Evolutionary conservation across 2,113 vertebrate genomes (phyloP).

Genomic region (Hemicordylus capensis): DNA sequence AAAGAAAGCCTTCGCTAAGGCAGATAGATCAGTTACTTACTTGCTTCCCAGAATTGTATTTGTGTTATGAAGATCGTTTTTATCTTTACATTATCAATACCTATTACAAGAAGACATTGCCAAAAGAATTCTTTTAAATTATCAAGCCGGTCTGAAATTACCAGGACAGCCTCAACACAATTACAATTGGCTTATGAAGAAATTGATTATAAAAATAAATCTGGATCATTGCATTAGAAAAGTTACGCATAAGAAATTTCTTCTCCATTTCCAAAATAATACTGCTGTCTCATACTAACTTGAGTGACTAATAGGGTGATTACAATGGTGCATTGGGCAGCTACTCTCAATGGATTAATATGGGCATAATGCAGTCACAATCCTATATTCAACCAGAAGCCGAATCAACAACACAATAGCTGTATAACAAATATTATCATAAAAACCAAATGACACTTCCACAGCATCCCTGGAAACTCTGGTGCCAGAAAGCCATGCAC

Average conservation of each 20-base stretch:
- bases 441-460: not conserved
- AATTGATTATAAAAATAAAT: slow-evolving; percentile 46
- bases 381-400: not conserved
- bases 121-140: slow-evolving; percentile 61
- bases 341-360: not conserved
- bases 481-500: not conserved
- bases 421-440: not conserved
- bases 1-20: slow-evolving; percentile 73
- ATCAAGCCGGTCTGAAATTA: slow-evolving; percentile 67
- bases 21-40: slow-evolving; percentile 75
- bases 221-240: slow-evolving; percentile 48
- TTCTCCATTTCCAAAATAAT: not conserved
- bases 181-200: slow-evolving; percentile 42
- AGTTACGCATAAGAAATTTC: slow-evolving; percentile 10
- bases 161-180: slow-evolving; percentile 48
- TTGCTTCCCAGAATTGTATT: slow-evolving; percentile 76
- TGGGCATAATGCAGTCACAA: not conserved
- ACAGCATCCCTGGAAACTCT: not conserved
- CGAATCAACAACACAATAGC: not conserved
- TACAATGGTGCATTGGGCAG: not conserved
- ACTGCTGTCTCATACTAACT: not conserved
- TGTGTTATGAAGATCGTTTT: slow-evolving; percentile 71
- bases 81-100: slow-evolving; percentile 62
- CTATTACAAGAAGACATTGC: slow-evolving; percentile 52
- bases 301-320: not conserved